These are phyloP conservation scores for Turritopsis dohrnii DNA, from an alignment of 30 jellyfish, hydroid and myxozoan species.

Conservation along the genomic window DNA sequence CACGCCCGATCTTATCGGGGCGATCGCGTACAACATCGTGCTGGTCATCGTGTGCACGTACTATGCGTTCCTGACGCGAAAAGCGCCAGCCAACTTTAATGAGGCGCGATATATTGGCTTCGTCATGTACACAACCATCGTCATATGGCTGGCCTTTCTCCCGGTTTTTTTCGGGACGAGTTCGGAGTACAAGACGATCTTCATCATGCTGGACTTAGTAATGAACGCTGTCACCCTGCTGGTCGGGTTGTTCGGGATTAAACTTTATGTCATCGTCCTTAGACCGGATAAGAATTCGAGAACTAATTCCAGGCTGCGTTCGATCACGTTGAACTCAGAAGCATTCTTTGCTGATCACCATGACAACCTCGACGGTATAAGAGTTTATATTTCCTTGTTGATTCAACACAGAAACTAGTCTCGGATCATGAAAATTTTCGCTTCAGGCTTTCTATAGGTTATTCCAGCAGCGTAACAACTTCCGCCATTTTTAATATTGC, in stretches of 20 bases:
- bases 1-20: constrained; percentile 50
- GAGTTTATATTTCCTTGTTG: too few relatives aligned
- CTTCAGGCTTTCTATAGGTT: background rate
- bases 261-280: constrained; percentile 61
- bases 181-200: constrained; percentile 52
- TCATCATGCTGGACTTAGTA: constrained; percentile 50
- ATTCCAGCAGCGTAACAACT: background rate
- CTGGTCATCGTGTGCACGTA: constrained; percentile 53
- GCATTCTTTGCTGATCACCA: background rate
- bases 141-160: constrained; percentile 72
- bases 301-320: constrained; percentile 72
- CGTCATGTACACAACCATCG: constrained; percentile 86
- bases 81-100: constrained; percentile 90
- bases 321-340: constrained; percentile 28
- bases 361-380: background rate
- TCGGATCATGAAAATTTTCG: background rate
- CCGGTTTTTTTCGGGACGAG: constrained; percentile 74
- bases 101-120: constrained; percentile 87
- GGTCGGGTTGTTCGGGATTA: constrained; percentile 75
- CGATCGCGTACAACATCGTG: constrained; percentile 62
- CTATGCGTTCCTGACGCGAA: constrained; percentile 86
- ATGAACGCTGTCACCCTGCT: constrained; percentile 68
- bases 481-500: too few relatives aligned
- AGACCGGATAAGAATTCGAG: constrained; percentile 78
- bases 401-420: too few relatives aligned